Percentiles rank a stretch among this genome's conserved stretches.
Conservation (phyloP, 2,888 invertebrate genomes). For the Athetis lepigone region DNA sequence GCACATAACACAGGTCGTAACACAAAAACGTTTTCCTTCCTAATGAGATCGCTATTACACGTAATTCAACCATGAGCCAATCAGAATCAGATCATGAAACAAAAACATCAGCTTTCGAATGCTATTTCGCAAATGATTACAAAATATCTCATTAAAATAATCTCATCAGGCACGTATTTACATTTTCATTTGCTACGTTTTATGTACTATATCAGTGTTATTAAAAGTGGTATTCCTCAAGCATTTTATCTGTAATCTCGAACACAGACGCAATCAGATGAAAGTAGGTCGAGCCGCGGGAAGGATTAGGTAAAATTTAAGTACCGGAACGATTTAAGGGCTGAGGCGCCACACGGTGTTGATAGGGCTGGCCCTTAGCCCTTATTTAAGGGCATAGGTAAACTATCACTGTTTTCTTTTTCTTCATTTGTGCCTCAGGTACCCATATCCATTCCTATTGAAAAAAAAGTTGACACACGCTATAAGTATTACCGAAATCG, state of each 20-base stretch:
- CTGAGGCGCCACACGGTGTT: conserved; percentile 47
- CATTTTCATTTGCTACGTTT: conserved; percentile 51
- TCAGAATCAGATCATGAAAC: conserved; percentile 21
- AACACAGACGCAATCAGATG: conserved; percentile 72
- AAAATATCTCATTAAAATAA: conserved; percentile 51
- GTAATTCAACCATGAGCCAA: conserved; percentile 12
- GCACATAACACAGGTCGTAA: too few relatives aligned
- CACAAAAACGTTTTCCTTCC: too few relatives aligned
- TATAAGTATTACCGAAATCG: too few relatives aligned
- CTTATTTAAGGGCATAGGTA: too few relatives aligned
- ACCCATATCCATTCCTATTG: too few relatives aligned
- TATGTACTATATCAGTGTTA: conserved; percentile 44
- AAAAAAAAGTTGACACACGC: too few relatives aligned
- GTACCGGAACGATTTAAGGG: conserved; percentile 75
- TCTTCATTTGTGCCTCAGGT: too few relatives aligned
- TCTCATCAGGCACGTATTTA: conserved; percentile 40
- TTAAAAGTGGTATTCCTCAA: conserved; percentile 65
- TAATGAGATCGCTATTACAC: conserved; percentile 19
- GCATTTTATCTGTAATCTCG: conserved; percentile 76
- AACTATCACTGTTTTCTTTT: too few relatives aligned
- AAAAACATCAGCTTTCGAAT: conserved; percentile 41
- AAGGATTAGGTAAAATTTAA: conserved; percentile 80
- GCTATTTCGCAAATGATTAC: conserved; percentile 51
- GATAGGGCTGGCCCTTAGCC: conserved; percentile 48
- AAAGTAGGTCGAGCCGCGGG: conserved; percentile 71